Evolutionary conservation across 2,113 vertebrate genomes (phyloP), one percentile per base, ranked within the genome.

Genomic region (Trogon melanurus): DNA sequence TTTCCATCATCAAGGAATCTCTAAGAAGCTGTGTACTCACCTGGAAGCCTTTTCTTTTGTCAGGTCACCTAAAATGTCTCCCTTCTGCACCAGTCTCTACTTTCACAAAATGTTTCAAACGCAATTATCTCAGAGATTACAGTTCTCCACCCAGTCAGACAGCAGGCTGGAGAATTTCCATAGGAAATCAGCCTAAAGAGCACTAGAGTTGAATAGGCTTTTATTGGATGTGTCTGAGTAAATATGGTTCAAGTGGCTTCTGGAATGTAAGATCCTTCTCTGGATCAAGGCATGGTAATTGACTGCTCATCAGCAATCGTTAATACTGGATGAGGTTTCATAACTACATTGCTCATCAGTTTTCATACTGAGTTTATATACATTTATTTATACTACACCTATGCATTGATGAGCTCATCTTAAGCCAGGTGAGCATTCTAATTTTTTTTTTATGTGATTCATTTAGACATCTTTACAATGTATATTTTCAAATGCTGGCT

Each of bases 141-240:
- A 80, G 51, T 51, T 86, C 92, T 92, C 44, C 20, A 86, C 26
- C 25, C 51, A 88, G 34, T 80, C 64, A 86, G 64, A 74, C 5
- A 84, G 19, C 9, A 57, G 47, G 27, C 60, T 71, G n/a, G 58
- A 86, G 53, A 92, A 82, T 89, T 91, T 89, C 71, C 94, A 66
- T 79, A 86, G 51, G 27, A 93, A 89, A 94, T 83, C 61, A 83
- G 16, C 13, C 20, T 88, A 54, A 93, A 95, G 57, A 89, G 80
- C 65, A 81, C 73, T 89, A 57, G 73, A 87, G 48, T 45, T 93
- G 73, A 94, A 88, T 51, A 80, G 56, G n/a, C 9, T 86, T 84
- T 90, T 95, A 89, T 81, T 71, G 70, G 38, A 91, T 79, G 53
- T 95, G 62, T 82, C 91, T 95, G 60, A 84, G 51, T 83, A 85